Base-by-base conservation (phyloP, 2,888 invertebrate species). In the Drosophila robusta region DNA sequence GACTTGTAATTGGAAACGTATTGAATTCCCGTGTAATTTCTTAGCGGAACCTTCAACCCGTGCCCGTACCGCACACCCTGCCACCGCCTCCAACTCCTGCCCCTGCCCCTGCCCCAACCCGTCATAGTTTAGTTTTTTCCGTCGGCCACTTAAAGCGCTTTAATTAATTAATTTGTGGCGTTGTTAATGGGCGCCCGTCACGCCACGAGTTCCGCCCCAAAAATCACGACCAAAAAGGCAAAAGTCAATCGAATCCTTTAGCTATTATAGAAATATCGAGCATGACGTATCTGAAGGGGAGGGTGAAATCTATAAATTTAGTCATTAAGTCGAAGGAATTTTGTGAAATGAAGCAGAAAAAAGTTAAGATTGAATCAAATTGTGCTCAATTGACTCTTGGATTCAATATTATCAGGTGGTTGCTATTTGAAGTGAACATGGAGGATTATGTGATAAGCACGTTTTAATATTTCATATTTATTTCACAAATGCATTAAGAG, bases 81-180 rank as follows among this genome's bases (percentile, higher is more conserved):
- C n/a, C 22, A 22, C 26, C 8, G 9, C 16, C 38, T 9, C 4
- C 22, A 7, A 1, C 18, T 18, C 18, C 18, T 1, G 18, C 18
- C 2, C 18, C 18, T 12, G 0, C 16, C 12, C 16, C 24, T 44
- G 16, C 8, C 29, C 22, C 38, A 32, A 0, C 39, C 42, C 14
- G 65, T 49, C 52, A 29, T 24, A 32, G 16, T 60, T 34, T 18
- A 1, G 18, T 14, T 9, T 4, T 39, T 42, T 56, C 11, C 34
- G 7, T 9, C 41, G 57, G 58, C 67, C 60, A 79, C 88, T 75
- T 76, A 56, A 79, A 76, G 77, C 70, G 76, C 71, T 83, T 83
- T 83, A 83, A 88, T 88, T 83, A 83, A 83, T 83, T 83, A 83
- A 83, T 83, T 88, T 88, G 73, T 63, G 63, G 84, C 80, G 56